Percentiles rank a stretch among this genome's conserved stretches.
Evolutionary conservation across 1,140 invertebrate species (phyloP).

Genomic region (Scylla paramamosain): DNA sequence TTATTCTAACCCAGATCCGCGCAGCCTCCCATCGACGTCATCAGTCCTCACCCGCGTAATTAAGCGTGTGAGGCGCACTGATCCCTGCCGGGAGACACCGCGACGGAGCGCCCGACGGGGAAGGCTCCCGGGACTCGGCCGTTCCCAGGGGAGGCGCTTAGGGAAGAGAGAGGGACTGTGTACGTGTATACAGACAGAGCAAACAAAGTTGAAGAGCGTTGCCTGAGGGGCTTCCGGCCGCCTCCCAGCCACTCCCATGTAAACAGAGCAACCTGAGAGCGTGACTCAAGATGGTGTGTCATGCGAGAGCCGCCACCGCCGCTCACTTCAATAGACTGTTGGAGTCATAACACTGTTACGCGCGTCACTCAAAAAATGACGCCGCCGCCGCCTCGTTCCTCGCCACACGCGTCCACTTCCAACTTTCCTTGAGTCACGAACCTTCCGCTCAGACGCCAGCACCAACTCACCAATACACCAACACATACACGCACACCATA

Average conservation of each 20-base stretch:
- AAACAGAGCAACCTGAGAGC: conserved; percentile 20
- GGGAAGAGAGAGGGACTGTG: not conserved
- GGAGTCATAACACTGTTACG: not conserved
- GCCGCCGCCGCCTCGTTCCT: not conserved
- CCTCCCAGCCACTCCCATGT: conserved; percentile 8
- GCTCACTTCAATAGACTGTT: not conserved
- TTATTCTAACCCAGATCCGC: not conserved
- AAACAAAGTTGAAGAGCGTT: conserved; percentile 15
- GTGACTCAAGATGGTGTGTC: conserved; percentile 2
- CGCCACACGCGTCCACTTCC: too few relatives aligned
- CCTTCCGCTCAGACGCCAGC: too few relatives aligned
- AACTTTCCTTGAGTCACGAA: too few relatives aligned
- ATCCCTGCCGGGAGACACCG: not conserved
- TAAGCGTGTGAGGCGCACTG: not conserved
- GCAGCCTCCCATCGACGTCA: not conserved
- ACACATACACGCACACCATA: too few relatives aligned
- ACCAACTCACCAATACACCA: too few relatives aligned
- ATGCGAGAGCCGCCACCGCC: not conserved
- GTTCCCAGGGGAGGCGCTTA: not conserved
- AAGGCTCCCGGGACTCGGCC: not conserved
- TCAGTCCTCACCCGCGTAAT: not conserved
- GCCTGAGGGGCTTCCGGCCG: conserved; percentile 15
- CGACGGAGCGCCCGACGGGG: not conserved
- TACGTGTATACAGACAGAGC: conserved; percentile 13
- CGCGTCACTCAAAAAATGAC: not conserved